Base-by-base conservation (phyloP, 1,140 invertebrate genomes). In the Atta texana region DNA sequence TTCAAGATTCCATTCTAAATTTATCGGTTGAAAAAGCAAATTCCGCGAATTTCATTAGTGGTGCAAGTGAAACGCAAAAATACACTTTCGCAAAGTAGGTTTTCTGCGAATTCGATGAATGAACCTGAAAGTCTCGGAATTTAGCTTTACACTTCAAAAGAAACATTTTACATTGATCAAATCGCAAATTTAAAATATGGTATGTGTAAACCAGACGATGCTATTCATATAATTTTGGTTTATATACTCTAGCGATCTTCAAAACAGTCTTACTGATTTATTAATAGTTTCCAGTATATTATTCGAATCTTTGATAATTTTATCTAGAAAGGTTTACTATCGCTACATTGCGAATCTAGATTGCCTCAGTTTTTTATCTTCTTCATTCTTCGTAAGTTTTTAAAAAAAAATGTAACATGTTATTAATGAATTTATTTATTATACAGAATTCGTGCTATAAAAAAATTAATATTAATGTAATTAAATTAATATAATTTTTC, bases 1-100 rank as follows among this genome's bases (percentile, higher is more conserved):
- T 68, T 21, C 12, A 24, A 71, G 63, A 86, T 78, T 49, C 76
- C 55, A 81, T 57, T 86, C 76, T 81, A 87, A 89, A 61, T 78
- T 64, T 24, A 74, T 53, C 28, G 63, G n/a, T 18, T 53, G 12
- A 39, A 68, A 88, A 89, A 85, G 64, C 72, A 89, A 89, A 89
- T 77, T 82, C 18, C 16, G 14, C 14, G 16, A 44, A 63, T 31
- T 82, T 59, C n/a, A 31, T 12, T 28, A 12, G 34, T 6, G 28
- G 31, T 39, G 75, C 51, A 49, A n/a, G 21, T 0, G 18, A 24
- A 51, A 16, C 3, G 12, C 7, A 2, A 55, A 84, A 77, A 74
- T 68, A 85, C 12, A 28, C n/a, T 18, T 49, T 81, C 66, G 63
- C 53, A 69, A n/a, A 34, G 28, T 31, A 18, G 18, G 31, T 72